Conservation (phyloP, 2,888 invertebrate genomes). For the Alviniconcha strummeri region DNA sequence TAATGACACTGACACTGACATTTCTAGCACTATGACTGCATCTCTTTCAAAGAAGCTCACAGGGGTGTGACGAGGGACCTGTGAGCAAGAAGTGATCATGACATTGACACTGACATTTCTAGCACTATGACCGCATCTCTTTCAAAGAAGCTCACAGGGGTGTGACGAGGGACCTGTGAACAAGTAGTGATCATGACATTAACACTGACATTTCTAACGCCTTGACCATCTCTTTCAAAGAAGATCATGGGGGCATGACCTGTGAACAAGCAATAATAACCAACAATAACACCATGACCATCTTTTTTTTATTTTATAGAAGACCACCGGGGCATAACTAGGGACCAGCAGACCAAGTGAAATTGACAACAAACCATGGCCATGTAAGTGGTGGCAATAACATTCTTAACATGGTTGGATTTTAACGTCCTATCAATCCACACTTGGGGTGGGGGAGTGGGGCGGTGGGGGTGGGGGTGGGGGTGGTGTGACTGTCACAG, state of each 20-base stretch:
- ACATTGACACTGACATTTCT: background rate
- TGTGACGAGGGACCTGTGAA: slow-evolving; percentile 78
- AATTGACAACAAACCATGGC: too few species aligned
- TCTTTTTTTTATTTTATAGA: background rate
- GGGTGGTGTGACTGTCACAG: too few species aligned
- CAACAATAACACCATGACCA: background rate
- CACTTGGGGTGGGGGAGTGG: too few species aligned
- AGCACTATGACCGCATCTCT: background rate
- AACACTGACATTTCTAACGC: background rate
- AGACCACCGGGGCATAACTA: background rate
- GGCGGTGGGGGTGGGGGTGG: too few species aligned
- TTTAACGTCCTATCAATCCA: too few species aligned
- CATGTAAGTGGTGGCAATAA: too few species aligned
- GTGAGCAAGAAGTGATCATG: background rate
- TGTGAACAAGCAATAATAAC: background rate
- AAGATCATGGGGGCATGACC: slow-evolving; percentile 86
- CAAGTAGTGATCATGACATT: too few species aligned
- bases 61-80: slow-evolving; percentile 82
- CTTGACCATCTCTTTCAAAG: slow-evolving; percentile 71
- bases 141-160: slow-evolving; percentile 88
- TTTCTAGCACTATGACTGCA: background rate
- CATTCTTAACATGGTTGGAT: too few species aligned
- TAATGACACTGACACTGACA: background rate
- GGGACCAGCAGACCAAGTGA: too few species aligned
- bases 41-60: slow-evolving; percentile 83